Conservation (phyloP, 2,888 invertebrate genomes). For the Melangyna quadrimaculata region DNA sequence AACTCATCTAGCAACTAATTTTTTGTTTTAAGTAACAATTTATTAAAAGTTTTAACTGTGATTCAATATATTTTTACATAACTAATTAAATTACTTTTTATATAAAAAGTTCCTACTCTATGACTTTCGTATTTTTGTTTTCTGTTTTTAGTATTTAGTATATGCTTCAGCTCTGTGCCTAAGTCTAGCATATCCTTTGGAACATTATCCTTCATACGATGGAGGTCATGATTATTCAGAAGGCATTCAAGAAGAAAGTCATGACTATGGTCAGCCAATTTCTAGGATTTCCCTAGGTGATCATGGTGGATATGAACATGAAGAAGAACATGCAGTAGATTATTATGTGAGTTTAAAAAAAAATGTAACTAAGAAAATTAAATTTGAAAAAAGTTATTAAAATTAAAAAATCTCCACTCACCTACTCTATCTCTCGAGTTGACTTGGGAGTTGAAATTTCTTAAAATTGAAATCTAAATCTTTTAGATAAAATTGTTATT, state of each 20-base stretch:
- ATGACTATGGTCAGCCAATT: constrained; percentile 78
- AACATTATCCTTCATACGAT: constrained; percentile 78
- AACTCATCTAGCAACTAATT: too few species aligned
- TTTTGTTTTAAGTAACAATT: too few species aligned
- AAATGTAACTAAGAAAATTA: neutral
- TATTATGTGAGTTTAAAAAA: constrained; percentile 83
- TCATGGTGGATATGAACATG: constrained; percentile 74
- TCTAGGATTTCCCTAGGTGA: constrained; percentile 78
- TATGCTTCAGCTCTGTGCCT: constrained; percentile 80
- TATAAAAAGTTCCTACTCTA: too few species aligned
- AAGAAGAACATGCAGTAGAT: constrained; percentile 82
- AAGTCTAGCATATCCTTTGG: constrained; percentile 80
- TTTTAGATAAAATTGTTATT: too few species aligned
- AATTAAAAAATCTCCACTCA: too few species aligned
- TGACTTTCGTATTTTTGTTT: neutral
- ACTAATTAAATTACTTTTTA: too few species aligned
- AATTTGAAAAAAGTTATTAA: neutral
- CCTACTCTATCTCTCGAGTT: too few species aligned
- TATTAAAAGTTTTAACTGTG: too few species aligned
- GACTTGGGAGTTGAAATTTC: too few species aligned
- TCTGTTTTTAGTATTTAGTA: constrained; percentile 78
- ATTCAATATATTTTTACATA: too few species aligned
- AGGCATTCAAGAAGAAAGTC: constrained; percentile 74
- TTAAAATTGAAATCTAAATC: too few species aligned
- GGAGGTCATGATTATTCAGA: constrained; percentile 75